Evolutionary conservation across 1,140 invertebrate species (phyloP), one percentile per base, ranked within the genome.

Genomic region (Hyphantria cunea): DNA sequence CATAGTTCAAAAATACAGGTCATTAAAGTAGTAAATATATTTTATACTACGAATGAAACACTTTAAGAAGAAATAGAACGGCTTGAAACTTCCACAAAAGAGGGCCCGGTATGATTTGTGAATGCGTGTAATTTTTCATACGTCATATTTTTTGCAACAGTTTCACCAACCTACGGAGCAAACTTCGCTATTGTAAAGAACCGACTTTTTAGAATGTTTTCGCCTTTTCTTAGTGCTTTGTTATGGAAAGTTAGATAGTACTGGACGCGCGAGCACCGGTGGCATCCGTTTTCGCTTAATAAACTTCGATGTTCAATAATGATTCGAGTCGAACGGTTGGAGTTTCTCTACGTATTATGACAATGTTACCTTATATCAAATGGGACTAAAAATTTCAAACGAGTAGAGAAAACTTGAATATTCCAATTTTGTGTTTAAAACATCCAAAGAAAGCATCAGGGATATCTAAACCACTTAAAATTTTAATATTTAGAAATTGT

Each of bases 101-200:
- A 78, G 74, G 80, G 17, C 77, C 85, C 82, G 82, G 83, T 75
- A 85, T 86, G 86, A 90, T 90, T 90, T 89, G 86, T 90, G 88
- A 89, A 88, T 86, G 84, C 82, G 88, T 89, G 85, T 90, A 88
- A 90, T 90, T 90, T 90, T 90, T 90, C 87, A 90, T 80, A 84
- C 81, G 84, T 90, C 86, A 89, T 86, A 89, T 90, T 89, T 89
- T 90, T 89, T 85, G 83, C 82, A 83, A 86, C 84, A 74, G 74
- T 81, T 84, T 82, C 80, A 77, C 76, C 83, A 69, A 85, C 76
- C 77, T 71, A 74, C 74, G 72, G 76, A 86, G 85, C 82, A 89
- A 89, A 89, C 73, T 90, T 89, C 55, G 68, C 83, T 69, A 85
- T 90, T 90, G 85, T 90, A 70, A 74, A 56, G 69, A 64, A 70